Percentiles rank a stretch among this genome's conserved stretches.
These are phyloP conservation scores for Hippocampus comes DNA, from an alignment of 2,113 vertebrate genomes.

Conservation along the genomic window DNA sequence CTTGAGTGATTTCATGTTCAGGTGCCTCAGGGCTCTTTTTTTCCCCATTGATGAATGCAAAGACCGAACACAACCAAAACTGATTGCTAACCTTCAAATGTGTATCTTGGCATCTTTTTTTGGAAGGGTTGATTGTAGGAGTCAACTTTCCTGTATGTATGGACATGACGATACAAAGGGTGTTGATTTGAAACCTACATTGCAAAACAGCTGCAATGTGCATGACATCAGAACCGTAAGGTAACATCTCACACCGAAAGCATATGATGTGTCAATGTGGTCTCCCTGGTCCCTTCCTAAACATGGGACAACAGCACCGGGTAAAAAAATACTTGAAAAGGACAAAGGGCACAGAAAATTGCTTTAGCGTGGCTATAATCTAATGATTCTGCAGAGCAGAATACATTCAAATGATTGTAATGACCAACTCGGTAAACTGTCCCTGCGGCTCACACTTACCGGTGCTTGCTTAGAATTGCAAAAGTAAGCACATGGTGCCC, in stretches of 20 bases:
- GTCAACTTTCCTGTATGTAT: not conserved
- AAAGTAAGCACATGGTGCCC: conserved; percentile 23
- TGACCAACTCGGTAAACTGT: conserved; percentile 4
- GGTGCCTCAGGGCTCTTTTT: not conserved
- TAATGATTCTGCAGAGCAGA: too few species aligned
- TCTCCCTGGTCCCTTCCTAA: not conserved
- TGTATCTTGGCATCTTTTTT: not conserved
- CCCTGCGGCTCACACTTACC: conserved; percentile 10
- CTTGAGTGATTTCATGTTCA: not conserved
- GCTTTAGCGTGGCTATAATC: too few species aligned
- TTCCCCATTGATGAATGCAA: not conserved
- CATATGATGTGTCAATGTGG: not conserved
- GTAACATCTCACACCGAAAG: too few species aligned
- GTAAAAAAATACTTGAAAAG: not conserved
- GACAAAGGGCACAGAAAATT: too few species aligned
- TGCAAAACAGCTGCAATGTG: not conserved
- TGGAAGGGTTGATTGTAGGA: not conserved
- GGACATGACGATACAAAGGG: not conserved
- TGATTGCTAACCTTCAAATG: not conserved
- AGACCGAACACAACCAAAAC: not conserved
- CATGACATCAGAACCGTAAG: too few species aligned
- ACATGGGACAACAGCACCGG: not conserved
- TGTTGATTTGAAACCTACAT: not conserved
- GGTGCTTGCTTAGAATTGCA: conserved; percentile 10
- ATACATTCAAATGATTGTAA: not conserved